Evolutionary conservation across 1,140 invertebrate genomes (phyloP).

Genomic region (Mizuhopecten yessoensis): DNA sequence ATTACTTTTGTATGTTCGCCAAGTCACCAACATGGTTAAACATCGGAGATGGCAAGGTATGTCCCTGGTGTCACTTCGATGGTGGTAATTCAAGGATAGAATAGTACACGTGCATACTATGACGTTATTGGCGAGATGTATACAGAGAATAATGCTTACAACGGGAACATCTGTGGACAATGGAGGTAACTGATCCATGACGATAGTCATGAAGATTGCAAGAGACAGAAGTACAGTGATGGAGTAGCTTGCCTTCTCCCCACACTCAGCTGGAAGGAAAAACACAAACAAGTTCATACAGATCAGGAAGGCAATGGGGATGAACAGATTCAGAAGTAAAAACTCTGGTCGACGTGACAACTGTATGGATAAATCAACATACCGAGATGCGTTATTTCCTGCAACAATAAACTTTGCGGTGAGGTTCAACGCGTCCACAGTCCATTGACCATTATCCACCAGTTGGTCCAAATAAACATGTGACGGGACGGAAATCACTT

Average conservation of each 20-base stretch:
- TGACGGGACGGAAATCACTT: background rate
- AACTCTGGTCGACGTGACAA: slow-evolving; percentile 41
- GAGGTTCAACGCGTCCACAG: background rate
- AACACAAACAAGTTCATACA: slow-evolving; percentile 46
- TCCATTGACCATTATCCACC: background rate
- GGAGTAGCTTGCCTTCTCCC: slow-evolving; percentile 44
- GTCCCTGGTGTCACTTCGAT: background rate
- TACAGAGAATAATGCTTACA: background rate
- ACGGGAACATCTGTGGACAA: background rate
- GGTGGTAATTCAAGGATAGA: slow-evolving; percentile 13
- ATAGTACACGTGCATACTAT: slow-evolving; percentile 21
- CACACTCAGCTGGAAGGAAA: slow-evolving; percentile 36
- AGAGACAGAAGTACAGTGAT: slow-evolving; percentile 47
- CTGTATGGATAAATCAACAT: background rate
- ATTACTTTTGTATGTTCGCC: background rate
- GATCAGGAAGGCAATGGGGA: slow-evolving; percentile 45
- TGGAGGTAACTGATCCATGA: slow-evolving; percentile 44
- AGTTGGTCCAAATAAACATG: background rate
- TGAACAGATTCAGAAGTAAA: slow-evolving; percentile 36
- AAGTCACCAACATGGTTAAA: background rate
- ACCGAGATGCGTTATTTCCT: background rate
- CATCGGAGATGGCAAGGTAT: background rate
- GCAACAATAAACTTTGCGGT: background rate
- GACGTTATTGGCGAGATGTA: background rate
- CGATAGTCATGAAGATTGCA: slow-evolving; percentile 43